Evolutionary conservation across 2,888 invertebrate species (phyloP).

Genomic region (Lissocephala sabroskyi): DNA sequence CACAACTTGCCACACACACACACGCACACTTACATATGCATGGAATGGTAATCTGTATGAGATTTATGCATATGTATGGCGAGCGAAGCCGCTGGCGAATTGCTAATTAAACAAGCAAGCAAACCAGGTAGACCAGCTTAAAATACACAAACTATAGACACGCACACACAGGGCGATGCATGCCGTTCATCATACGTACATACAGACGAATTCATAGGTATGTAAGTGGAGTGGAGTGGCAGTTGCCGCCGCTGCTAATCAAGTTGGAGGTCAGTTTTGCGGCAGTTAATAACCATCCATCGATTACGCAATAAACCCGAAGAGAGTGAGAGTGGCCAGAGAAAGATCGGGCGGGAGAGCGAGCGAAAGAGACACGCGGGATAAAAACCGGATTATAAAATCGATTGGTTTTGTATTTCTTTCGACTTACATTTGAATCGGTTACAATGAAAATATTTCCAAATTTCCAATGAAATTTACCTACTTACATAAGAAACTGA

Average conservation of each 20-base stretch:
- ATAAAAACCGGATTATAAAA: conserved; percentile 43
- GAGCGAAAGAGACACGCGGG: neutral
- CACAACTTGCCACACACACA: neutral
- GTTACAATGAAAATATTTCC: too few species aligned
- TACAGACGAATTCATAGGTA: too few species aligned
- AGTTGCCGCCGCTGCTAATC: conserved; percentile 54
- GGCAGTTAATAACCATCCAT: conserved; percentile 17
- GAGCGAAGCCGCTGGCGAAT: conserved; percentile 34
- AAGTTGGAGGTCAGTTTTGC: conserved; percentile 56
- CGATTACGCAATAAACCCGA: conserved; percentile 35
- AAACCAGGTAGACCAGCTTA: conserved; percentile 30
- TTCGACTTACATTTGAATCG: too few species aligned
- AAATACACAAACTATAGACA: neutral
- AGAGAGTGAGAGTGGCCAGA: neutral
- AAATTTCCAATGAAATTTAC: too few species aligned
- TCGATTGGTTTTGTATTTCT: too few species aligned
- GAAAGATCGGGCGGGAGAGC: neutral
- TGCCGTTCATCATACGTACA: too few species aligned
- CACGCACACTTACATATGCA: conserved; percentile 3
- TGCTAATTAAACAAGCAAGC: conserved; percentile 48
- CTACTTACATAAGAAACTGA: too few species aligned
- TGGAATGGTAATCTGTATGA: conserved; percentile 5
- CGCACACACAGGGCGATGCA: too few species aligned
- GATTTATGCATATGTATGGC: conserved; percentile 10
- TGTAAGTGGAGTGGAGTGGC: too few species aligned